A percentile compares a stretch with the other conserved stretches of the same genome.
Evolutionary conservation across 2,113 vertebrate genomes (phyloP).

Genomic region (Megaleporinus macrocephalus): DNA sequence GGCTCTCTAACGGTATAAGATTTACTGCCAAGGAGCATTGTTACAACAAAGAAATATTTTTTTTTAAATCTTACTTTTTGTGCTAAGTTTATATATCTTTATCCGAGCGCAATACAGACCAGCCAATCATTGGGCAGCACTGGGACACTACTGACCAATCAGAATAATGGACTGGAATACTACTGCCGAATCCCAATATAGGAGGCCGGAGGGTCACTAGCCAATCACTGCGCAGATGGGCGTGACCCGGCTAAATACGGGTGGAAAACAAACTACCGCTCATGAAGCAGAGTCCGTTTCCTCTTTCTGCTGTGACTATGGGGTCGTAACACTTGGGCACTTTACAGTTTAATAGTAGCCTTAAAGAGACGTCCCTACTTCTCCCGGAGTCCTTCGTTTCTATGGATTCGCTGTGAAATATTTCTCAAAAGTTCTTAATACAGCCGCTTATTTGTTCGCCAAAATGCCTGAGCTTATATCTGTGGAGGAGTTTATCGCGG

Average conservation of each 20-base stretch:
- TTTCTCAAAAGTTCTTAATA: neutral
- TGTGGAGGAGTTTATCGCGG: slow-evolving; percentile 67
- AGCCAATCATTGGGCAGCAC: neutral
- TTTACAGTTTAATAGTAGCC: neutral
- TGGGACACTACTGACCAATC: neutral
- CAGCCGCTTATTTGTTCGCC: slow-evolving; percentile 23
- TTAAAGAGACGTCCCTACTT: neutral
- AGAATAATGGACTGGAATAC: neutral
- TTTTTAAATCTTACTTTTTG: too few species aligned
- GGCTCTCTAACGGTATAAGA: too few species aligned
- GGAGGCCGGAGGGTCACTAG: neutral
- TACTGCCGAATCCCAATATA: neutral
- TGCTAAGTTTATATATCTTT: too few species aligned
- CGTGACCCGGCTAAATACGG: neutral
- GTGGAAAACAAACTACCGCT: neutral
- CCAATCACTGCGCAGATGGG: neutral
- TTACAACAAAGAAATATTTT: too few species aligned
- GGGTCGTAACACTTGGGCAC: slow-evolving; percentile 1
- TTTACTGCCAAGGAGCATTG: too few species aligned
- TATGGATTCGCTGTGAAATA: slow-evolving; percentile 15
- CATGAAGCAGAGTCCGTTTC: slow-evolving; percentile 15
- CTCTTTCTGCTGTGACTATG: neutral
- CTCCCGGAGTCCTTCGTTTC: neutral
- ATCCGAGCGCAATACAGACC: too few species aligned
- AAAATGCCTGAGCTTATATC: slow-evolving; percentile 70